These are phyloP conservation scores for Discoglossus pictus DNA, from an alignment of 2,797 vertebrate species.

Conservation along the genomic window DNA sequence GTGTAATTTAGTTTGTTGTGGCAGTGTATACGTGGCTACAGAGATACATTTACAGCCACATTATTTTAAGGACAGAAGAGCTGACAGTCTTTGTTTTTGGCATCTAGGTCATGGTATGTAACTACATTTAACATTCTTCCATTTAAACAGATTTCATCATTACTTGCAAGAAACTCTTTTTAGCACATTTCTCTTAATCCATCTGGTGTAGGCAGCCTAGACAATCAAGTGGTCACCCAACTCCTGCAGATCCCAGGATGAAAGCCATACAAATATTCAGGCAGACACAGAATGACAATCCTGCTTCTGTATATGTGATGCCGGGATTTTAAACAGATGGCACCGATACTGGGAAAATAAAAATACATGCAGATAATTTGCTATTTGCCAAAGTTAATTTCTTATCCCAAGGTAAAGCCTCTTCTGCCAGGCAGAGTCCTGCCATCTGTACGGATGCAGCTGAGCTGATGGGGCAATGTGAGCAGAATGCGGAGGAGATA, in stretches of 20 bases:
- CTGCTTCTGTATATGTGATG: conserved; percentile 42
- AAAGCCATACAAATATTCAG: background rate
- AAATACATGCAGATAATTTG: conserved; percentile 80
- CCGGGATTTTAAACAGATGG: conserved; percentile 82
- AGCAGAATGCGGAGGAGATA: background rate
- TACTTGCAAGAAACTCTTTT: too few relatives aligned
- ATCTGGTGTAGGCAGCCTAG: too few relatives aligned
- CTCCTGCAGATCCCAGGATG: too few relatives aligned
- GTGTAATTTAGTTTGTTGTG: background rate
- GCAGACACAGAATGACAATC: background rate
- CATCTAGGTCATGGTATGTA: too few relatives aligned
- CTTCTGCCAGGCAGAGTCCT: conserved; percentile 64
- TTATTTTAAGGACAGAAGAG: too few relatives aligned
- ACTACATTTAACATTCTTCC: too few relatives aligned
- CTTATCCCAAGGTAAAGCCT: conserved; percentile 80
- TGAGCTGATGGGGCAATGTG: conserved; percentile 56
- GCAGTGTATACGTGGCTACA: conserved; percentile 5
- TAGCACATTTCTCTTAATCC: too few relatives aligned
- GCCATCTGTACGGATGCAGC: conserved; percentile 76
- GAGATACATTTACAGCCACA: too few relatives aligned
- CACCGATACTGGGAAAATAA: conserved; percentile 77
- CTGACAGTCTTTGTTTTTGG: too few relatives aligned
- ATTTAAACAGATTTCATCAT: too few relatives aligned
- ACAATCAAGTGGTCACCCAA: too few relatives aligned
- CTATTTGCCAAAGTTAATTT: conserved; percentile 78